A percentile compares a stretch with the other conserved stretches of the same genome.
Conservation (phyloP, 2,797 vertebrate species). For the Poeciliopsis turneri region DNA sequence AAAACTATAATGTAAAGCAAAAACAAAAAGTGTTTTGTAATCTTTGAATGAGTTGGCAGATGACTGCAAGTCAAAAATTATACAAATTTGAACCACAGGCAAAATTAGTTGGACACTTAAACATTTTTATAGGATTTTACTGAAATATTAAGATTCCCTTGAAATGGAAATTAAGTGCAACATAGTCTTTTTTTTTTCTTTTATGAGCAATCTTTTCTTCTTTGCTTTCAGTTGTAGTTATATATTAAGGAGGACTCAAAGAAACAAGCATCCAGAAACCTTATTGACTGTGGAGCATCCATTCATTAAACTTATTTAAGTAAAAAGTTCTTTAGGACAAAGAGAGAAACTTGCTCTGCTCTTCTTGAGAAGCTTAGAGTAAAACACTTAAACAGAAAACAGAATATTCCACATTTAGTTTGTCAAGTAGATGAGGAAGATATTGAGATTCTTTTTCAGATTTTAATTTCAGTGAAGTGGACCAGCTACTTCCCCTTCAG, state of each 20-base stretch:
- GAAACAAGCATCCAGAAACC: neutral
- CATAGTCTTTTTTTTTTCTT: neutral
- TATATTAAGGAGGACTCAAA: neutral
- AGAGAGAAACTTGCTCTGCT: neutral
- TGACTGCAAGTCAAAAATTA: neutral
- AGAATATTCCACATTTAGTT: neutral
- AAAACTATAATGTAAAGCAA: no score
- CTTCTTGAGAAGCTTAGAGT: neutral
- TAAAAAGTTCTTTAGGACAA: neutral
- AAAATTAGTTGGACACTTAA: neutral
- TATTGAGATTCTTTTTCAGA: neutral
- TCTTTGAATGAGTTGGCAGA: neutral
- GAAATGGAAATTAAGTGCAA: neutral
- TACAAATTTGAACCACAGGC: neutral
- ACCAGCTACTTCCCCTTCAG: neutral
- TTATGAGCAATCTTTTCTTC: neutral
- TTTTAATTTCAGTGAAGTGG: neutral
- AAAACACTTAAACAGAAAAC: neutral
- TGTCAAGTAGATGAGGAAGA: neutral
- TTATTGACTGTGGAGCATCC: neutral
- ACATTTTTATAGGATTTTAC: neutral
- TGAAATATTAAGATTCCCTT: neutral
- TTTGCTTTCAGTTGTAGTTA: neutral
- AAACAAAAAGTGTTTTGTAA: no score
- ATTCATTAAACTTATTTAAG: neutral